Conservation (phyloP, 2,888 invertebrate genomes). For the Phoenoteleia sp. region DNA sequence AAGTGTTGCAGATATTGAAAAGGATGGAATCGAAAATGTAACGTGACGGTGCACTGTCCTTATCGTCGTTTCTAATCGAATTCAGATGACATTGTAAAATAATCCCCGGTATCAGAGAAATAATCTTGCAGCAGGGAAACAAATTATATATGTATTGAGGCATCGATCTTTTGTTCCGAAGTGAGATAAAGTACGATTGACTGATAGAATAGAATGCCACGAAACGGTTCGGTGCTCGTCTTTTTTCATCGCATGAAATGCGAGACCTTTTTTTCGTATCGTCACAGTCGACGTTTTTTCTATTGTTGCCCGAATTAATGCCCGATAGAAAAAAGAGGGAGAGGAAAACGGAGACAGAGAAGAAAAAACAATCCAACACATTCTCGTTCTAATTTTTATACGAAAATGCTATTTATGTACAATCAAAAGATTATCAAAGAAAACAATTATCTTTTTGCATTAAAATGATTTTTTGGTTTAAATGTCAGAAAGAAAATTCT, state of each 20-base stretch:
- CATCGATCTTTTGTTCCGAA: conserved; percentile 57
- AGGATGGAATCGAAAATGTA: conserved; percentile 2
- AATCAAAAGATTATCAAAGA: too few relatives aligned
- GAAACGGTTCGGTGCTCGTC: conserved; percentile 72
- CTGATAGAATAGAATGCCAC: conserved; percentile 66
- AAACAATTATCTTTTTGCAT: too few relatives aligned
- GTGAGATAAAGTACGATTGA: conserved; percentile 67
- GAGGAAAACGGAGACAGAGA: background rate
- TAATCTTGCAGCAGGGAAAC: conserved; percentile 49
- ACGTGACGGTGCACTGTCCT: conserved; percentile 22
- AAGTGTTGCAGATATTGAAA: conserved; percentile 1
- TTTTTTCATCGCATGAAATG: conserved; percentile 61
- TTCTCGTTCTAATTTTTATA: background rate
- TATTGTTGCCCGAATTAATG: conserved; percentile 43
- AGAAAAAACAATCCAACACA: background rate
- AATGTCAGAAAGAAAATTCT: too few relatives aligned
- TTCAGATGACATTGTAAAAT: conserved; percentile 73
- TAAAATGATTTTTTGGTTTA: too few relatives aligned
- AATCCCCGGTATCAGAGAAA: conserved; percentile 41
- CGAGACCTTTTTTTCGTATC: conserved; percentile 44
- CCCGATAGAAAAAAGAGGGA: conserved; percentile 5
- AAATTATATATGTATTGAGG: conserved; percentile 68
- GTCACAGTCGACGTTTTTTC: conserved; percentile 33
- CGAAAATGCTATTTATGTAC: background rate
- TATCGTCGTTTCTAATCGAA: conserved; percentile 66